phyloP scores from a whole-genome alignment of 2,113 vertebrate species.

The Varanus komodoensis region DNA sequence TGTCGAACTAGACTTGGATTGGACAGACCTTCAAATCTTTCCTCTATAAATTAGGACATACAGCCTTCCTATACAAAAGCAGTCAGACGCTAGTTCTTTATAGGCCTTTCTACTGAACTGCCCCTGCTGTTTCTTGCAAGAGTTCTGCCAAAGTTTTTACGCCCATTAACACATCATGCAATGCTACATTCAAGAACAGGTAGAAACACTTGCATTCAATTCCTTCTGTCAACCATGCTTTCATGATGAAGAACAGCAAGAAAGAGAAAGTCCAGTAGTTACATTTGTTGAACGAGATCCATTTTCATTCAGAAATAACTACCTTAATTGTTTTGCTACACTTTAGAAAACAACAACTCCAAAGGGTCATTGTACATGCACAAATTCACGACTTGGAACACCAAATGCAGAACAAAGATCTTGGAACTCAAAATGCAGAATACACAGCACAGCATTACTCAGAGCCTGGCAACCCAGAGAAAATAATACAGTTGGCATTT shows the following conservation, averaged over 20 bases:
- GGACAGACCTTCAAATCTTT: neutral
- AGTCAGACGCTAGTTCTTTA: neutral
- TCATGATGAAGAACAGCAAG: neutral
- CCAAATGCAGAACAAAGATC: conserved; percentile 52
- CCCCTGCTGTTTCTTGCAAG: neutral
- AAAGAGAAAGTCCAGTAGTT: conserved; percentile 12
- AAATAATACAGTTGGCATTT: conserved; percentile 70
- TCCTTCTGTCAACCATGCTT: neutral
- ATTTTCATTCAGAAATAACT: conserved; percentile 50
- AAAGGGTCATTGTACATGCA: conserved; percentile 46
- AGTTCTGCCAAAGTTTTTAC: neutral
- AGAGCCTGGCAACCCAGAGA: conserved; percentile 52
- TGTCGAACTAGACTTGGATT: neutral
- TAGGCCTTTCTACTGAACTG: neutral
- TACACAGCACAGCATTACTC: conserved; percentile 37
- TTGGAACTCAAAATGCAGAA: conserved; percentile 68
- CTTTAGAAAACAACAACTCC: conserved; percentile 14
- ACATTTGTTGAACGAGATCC: conserved; percentile 7
- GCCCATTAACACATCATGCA: neutral
- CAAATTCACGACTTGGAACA: conserved; percentile 67
- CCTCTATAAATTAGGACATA: no score
- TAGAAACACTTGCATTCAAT: neutral
- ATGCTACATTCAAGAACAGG: neutral
- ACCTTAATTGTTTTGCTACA: conserved; percentile 60
- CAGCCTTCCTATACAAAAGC: neutral